These are phyloP conservation scores for Pipistrellus nathusii DNA, from an alignment of 2,797 vertebrate species.

Conservation along the genomic window DNA sequence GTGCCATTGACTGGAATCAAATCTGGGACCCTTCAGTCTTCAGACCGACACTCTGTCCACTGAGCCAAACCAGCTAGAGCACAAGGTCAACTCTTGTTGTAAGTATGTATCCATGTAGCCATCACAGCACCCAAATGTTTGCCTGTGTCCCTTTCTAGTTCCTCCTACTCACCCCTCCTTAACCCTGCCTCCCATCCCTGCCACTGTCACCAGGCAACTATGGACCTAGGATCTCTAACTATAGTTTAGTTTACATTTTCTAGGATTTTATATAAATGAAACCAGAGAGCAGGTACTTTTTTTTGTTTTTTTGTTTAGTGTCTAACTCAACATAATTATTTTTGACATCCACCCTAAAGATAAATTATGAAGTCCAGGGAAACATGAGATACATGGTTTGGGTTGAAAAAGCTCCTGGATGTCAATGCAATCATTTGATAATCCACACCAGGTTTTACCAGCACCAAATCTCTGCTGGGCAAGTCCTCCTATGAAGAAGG, in stretches of 20 bases:
- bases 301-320: background rate
- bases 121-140: background rate
- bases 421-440: background rate
- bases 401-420: background rate
- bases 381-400: background rate
- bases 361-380: background rate
- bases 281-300: background rate
- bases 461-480: background rate
- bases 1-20: too few species aligned
- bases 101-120: background rate
- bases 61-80: too few species aligned
- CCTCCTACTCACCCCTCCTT: background rate
- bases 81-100: background rate
- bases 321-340: background rate
- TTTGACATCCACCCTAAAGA: background rate
- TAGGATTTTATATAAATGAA: background rate
- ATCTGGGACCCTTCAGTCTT: too few species aligned
- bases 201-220: background rate
- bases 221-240: background rate
- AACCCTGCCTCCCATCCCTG: background rate
- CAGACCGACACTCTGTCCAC: too few species aligned
- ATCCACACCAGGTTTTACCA: background rate
- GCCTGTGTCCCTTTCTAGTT: background rate
- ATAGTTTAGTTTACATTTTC: background rate
- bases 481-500: conserved; percentile 13